A percentile compares a stretch with the other conserved stretches of the same genome.
These are phyloP conservation scores for Lytechinus variegatus DNA, from an alignment of 35 echinoderm and acorn worm species.

Conservation along the genomic window DNA sequence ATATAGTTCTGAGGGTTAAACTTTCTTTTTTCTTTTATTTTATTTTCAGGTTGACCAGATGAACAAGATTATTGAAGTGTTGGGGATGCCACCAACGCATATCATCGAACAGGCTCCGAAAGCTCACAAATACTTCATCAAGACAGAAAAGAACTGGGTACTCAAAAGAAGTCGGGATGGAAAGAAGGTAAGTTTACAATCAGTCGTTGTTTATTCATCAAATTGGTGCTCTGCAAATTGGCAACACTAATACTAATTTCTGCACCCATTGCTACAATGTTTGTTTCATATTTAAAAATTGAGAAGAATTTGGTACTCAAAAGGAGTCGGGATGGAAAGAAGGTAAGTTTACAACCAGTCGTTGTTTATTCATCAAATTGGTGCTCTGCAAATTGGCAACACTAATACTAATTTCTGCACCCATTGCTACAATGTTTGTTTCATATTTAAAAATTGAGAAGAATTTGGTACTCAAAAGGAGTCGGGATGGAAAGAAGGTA, in stretches of 20 bases:
- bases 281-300: constrained; percentile 37
- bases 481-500: not conserved
- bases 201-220: not conserved
- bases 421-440: too few relatives aligned
- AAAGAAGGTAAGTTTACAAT: constrained; percentile 78
- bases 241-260: not conserved
- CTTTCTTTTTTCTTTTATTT: not conserved
- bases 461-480: constrained; percentile 45
- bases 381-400: too few relatives aligned
- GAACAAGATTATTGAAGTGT: constrained; percentile 97
- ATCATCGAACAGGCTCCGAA: constrained; percentile 95
- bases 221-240: too few relatives aligned
- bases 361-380: not conserved
- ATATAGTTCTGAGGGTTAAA: too few relatives aligned
- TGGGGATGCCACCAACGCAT: constrained; percentile 85
- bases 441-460: constrained; percentile 60
- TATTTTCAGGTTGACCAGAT: constrained; percentile 88
- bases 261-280: too few relatives aligned
- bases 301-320: constrained; percentile 11
- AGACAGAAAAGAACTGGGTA: constrained; percentile 80
- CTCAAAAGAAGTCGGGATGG: constrained; percentile 89
- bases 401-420: too few relatives aligned
- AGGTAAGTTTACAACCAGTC: not conserved
- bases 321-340: constrained; percentile 52
- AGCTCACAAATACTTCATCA: constrained; percentile 97